Conservation (phyloP, 2,888 invertebrate genomes). For the Hypomecis punctinalis region DNA sequence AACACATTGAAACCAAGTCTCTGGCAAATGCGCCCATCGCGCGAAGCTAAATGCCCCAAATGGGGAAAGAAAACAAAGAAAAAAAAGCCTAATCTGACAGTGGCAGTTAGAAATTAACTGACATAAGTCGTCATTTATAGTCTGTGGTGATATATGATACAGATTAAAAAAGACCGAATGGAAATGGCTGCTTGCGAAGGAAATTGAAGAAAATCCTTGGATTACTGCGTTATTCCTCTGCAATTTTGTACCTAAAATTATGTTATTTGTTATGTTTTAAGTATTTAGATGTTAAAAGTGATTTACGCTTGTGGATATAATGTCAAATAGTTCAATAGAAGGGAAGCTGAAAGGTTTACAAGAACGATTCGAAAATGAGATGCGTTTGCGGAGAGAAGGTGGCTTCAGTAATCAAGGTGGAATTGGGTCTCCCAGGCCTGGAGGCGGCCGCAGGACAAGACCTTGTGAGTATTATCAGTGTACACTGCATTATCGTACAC, state of each 20-base stretch:
- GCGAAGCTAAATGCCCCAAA: too few species aligned
- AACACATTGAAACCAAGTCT: too few species aligned
- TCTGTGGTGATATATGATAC: slow-evolving; percentile 4
- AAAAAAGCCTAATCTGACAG: neutral
- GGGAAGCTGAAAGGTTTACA: slow-evolving; percentile 93
- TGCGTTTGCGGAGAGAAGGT: slow-evolving; percentile 87
- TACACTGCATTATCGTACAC: neutral
- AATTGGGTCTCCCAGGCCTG: slow-evolving; percentile 78
- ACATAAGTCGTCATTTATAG: neutral
- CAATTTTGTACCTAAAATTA: slow-evolving; percentile 75
- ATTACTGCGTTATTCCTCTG: slow-evolving; percentile 73
- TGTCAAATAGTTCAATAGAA: slow-evolving; percentile 90
- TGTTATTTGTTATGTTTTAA: slow-evolving; percentile 64
- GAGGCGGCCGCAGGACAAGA: slow-evolving; percentile 86
- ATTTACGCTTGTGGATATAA: slow-evolving; percentile 68
- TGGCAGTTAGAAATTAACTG: neutral
- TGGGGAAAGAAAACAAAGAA: too few species aligned
- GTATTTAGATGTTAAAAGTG: slow-evolving; percentile 73
- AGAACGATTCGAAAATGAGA: slow-evolving; percentile 88
- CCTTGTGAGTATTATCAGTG: slow-evolving; percentile 83
- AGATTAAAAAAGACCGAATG: slow-evolving; percentile 57
- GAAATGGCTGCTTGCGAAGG: slow-evolving; percentile 58
- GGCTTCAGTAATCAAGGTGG: slow-evolving; percentile 84
- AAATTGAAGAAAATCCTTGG: slow-evolving; percentile 75
- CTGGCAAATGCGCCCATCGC: too few species aligned